These are phyloP conservation scores for Meleagris gallopavo DNA, from an alignment of 2,113 vertebrate species.

Conservation along the genomic window DNA sequence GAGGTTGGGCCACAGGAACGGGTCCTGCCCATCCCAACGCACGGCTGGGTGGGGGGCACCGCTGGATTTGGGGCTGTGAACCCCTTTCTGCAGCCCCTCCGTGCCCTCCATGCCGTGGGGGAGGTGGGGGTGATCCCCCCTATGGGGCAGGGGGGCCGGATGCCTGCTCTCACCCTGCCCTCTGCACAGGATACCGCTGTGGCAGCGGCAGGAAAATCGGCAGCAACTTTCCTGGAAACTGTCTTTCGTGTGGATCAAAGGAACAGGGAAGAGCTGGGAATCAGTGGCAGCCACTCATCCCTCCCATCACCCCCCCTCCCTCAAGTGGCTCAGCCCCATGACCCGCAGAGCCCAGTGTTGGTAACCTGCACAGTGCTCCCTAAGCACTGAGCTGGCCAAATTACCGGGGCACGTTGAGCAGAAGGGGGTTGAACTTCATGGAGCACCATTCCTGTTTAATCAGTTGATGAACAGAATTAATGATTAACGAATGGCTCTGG, in stretches of 20 bases:
- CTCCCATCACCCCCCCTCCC: too few relatives aligned
- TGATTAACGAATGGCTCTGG: not conserved
- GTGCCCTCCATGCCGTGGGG: not conserved
- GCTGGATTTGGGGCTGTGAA: too few relatives aligned
- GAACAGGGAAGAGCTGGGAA: not conserved
- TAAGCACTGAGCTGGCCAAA: not conserved
- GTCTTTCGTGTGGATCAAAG: not conserved
- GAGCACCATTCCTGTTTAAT: not conserved
- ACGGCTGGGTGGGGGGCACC: fast-evolving
- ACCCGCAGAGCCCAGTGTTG: too few relatives aligned
- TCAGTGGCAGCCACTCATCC: too few relatives aligned
- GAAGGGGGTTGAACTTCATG: not conserved
- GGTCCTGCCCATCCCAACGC: not conserved
- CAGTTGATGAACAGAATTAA: not conserved
- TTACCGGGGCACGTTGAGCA: not conserved
- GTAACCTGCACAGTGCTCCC: too few relatives aligned
- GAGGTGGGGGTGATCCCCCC: fast-evolving
- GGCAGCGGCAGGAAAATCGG: conserved; percentile 5
- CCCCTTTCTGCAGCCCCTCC: not conserved
- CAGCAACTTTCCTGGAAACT: conserved; percentile 38
- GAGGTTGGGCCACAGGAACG: not conserved
- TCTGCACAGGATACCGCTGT: conserved; percentile 13
- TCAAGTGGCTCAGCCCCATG: too few relatives aligned
- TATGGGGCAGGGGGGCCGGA: not conserved
- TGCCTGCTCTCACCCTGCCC: not conserved